These are phyloP conservation scores for Platalea minor DNA, from an alignment of 2,797 vertebrate species.

Conservation along the genomic window DNA sequence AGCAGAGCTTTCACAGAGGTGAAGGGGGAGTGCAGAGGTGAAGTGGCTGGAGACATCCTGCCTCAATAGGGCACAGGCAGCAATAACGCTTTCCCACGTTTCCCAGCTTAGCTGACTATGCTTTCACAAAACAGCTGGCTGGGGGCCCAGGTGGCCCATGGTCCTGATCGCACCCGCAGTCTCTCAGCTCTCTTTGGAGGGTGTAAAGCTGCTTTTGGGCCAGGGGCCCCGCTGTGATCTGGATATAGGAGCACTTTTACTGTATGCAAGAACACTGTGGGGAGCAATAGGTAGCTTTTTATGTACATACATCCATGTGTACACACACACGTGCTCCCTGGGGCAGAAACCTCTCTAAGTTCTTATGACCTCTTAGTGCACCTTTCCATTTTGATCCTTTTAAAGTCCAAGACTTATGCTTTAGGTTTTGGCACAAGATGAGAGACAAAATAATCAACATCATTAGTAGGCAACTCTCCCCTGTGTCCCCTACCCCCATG, in stretches of 20 bases:
- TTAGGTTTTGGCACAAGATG: background rate
- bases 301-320: background rate
- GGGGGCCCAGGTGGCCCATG: background rate
- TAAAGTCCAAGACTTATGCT: background rate
- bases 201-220: background rate
- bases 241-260: background rate
- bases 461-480: background rate
- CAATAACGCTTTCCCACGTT: background rate
- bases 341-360: background rate
- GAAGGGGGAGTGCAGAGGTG: constrained; percentile 38
- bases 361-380: background rate
- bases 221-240: background rate
- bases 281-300: background rate
- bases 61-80: background rate
- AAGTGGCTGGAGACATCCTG: constrained; percentile 40
- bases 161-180: background rate
- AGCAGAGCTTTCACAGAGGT: constrained; percentile 25
- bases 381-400: background rate
- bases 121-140: background rate
- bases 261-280: background rate
- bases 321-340: background rate
- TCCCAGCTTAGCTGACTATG: background rate
- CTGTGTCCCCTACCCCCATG: background rate
- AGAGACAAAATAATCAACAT: constrained; percentile 23
- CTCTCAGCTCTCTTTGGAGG: background rate